Percentiles rank a stretch among this genome's conserved stretches.
These are phyloP conservation scores for Galerucella nymphaeae DNA, from an alignment of 2,888 invertebrate species.

Conservation along the genomic window DNA sequence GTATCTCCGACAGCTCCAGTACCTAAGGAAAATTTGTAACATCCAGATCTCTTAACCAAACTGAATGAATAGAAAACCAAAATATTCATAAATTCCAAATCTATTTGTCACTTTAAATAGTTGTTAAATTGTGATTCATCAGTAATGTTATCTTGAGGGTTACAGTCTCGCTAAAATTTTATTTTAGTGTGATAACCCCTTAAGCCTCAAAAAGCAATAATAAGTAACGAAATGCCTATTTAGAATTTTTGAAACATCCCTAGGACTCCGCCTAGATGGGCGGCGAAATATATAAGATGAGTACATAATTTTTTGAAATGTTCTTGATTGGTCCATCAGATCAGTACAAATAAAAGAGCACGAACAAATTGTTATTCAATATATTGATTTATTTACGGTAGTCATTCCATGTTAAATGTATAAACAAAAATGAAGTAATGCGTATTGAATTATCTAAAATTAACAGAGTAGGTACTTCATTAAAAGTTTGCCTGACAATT, in stretches of 20 bases:
- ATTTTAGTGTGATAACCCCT: conserved; percentile 2
- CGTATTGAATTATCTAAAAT: conserved; percentile 7
- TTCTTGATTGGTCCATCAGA: conserved; percentile 23
- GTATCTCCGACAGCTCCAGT: background rate
- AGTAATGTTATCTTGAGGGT: conserved; percentile 2
- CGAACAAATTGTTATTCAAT: conserved; percentile 13
- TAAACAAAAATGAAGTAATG: conserved; percentile 7
- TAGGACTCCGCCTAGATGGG: background rate
- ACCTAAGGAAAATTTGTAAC: no score
- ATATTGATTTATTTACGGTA: conserved; percentile 7
- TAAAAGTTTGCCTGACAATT: background rate
- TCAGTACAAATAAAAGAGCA: conserved; percentile 31
- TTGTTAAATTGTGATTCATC: conserved; percentile 6
- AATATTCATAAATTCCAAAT: background rate
- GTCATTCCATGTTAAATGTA: conserved; percentile 16
- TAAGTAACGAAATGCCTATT: conserved; percentile 3
- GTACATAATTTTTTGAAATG: conserved; percentile 24
- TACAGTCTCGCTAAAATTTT: background rate
- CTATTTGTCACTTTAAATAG: background rate
- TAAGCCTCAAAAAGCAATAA: background rate
- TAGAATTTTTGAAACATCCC: conserved; percentile 8
- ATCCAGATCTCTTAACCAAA: no score
- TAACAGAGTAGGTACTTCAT: background rate
- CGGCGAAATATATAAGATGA: background rate
- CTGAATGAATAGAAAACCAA: no score